Evolutionary conservation across 2,888 invertebrate genomes (phyloP), one percentile per base, ranked within the genome.

Genomic region (Nipponacmea schrenckii): DNA sequence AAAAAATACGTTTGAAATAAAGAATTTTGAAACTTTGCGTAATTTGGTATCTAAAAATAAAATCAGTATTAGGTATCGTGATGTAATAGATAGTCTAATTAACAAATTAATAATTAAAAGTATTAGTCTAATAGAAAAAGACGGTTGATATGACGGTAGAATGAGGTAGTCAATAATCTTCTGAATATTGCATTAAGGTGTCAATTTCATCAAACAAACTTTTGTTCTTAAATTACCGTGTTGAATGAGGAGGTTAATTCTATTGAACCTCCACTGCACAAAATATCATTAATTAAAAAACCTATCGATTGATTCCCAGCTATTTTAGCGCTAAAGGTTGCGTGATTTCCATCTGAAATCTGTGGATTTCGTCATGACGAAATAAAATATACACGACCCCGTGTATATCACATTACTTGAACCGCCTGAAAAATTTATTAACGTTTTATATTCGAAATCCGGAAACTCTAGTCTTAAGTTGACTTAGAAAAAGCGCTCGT

Each of bases 141-240:
- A 56, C 7, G 56, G 56, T 56, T 56, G 56, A 56, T 24, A 20
- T 24, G 24, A 24, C 56, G 10, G 14, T 24, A 56, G 24, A 24
- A 56, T 24, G 8, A 56, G 56, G 24, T 24, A 56, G 56, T 56
- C 56, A 56, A 56, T 56, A 56, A 24, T 14, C 20, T 20, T 24
- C 24, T 56, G 56, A 56, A 56, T 56, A 56, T 56, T 56, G 56
- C 56, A 56, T 56, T 24, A 24, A 24, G 56, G 56, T 56, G 56
- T 56, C 56, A 56, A 56, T 56, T 56, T 56, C 56, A 56, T 56
- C 56, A 56, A 24, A 20, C 24, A 56, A 24, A 24, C 24, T 24
- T 56, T 56, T 56, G 56, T 56, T 56, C 56, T 56, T 56, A 24
- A 56, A 56, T 56, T 56, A 56, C 56, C 20, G 14, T 39, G 39